phyloP scores from a whole-genome alignment of 2,113 vertebrate species.

The Apus apus region DNA sequence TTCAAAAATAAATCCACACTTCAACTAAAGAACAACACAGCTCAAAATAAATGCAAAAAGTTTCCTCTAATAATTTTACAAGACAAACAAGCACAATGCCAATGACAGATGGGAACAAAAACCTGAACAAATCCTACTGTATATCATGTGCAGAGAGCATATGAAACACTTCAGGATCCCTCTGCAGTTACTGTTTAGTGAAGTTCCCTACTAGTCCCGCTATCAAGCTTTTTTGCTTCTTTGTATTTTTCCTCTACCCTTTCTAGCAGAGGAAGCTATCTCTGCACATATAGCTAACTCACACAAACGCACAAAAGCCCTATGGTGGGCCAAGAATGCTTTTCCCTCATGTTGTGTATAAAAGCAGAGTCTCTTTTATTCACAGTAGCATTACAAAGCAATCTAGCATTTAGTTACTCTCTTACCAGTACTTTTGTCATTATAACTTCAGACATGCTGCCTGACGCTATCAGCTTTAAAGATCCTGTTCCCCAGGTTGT shows the following conservation, averaged over 20 bases:
- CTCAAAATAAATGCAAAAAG: neutral
- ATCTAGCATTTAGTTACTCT: constrained; percentile 21
- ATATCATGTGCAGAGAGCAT: neutral
- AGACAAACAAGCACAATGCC: neutral
- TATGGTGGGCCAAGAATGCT: neutral
- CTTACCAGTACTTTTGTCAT: constrained; percentile 9
- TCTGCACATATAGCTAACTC: neutral
- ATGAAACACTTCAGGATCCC: constrained; percentile 24
- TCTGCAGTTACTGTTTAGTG: neutral
- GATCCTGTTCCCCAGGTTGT: neutral
- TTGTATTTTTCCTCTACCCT: neutral
- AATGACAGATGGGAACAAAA: neutral
- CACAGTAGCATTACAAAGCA: neutral
- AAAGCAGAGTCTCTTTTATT: constrained; percentile 4
- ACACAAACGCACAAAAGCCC: constrained; percentile 6
- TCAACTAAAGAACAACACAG: neutral
- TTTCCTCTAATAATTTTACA: neutral
- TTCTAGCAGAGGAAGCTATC: neutral
- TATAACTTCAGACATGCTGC: neutral
- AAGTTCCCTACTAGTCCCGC: constrained; percentile 1
- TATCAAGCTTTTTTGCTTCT: neutral
- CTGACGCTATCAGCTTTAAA: constrained; percentile 8
- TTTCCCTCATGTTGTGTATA: neutral
- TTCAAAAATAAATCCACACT: constrained; percentile 5
- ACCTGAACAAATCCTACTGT: neutral